phyloP scores from a whole-genome alignment of 1,140 invertebrate species.

The Acromyrmex charruanus region DNA sequence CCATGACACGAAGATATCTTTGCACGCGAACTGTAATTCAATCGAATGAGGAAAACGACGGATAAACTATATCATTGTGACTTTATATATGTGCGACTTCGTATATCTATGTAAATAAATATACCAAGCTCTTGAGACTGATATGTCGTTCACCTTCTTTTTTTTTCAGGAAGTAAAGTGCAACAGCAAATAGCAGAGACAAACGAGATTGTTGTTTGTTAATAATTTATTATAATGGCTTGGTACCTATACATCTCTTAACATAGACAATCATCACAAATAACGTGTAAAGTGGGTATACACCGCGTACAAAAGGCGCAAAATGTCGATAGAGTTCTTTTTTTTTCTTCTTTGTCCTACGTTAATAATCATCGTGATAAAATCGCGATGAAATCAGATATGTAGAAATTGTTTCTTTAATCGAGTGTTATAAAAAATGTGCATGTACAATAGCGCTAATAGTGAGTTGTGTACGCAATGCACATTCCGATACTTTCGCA shows the following conservation, averaged over 20 bases:
- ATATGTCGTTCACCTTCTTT: slow-evolving; percentile 15
- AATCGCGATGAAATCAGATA: slow-evolving; percentile 67
- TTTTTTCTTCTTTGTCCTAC: slow-evolving; percentile 40
- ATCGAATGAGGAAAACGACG: slow-evolving; percentile 25
- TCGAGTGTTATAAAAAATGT: slow-evolving; percentile 55
- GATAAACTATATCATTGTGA: slow-evolving; percentile 62
- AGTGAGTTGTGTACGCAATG: slow-evolving; percentile 2
- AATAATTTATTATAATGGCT: slow-evolving; percentile 78
- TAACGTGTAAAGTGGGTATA: slow-evolving; percentile 76
- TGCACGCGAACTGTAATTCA: slow-evolving; percentile 40
- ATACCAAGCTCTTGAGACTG: slow-evolving; percentile 66
- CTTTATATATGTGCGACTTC: slow-evolving; percentile 65
- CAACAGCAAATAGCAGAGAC: background rate
- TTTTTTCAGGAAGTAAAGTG: slow-evolving; percentile 13
- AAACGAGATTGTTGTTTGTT: slow-evolving; percentile 64
- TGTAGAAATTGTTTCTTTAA: slow-evolving; percentile 65
- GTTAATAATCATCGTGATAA: slow-evolving; percentile 52
- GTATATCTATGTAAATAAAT: slow-evolving; percentile 74
- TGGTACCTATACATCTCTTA: slow-evolving; percentile 70
- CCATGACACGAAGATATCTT: slow-evolving; percentile 29
- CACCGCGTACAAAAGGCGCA: slow-evolving; percentile 75
- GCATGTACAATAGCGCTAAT: slow-evolving; percentile 33
- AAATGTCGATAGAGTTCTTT: slow-evolving; percentile 3
- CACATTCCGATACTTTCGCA: no score
- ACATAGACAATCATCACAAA: slow-evolving; percentile 73